Evolutionary conservation across 2,797 vertebrate species (phyloP), one percentile per base, ranked within the genome.

Genomic region (Poeciliopsis turneri): DNA sequence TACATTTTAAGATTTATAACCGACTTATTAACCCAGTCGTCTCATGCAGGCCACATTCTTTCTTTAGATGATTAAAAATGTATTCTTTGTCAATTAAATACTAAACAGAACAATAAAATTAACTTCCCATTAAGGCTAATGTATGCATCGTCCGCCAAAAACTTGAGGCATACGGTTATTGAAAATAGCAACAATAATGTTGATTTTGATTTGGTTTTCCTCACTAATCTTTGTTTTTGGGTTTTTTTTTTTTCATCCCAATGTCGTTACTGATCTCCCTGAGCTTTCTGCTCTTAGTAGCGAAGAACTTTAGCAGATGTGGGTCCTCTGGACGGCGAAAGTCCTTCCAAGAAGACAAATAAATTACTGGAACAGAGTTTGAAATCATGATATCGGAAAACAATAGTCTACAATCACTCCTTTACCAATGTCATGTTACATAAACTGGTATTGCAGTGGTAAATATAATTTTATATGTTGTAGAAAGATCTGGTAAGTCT

Each of bases 51-150:
- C 23, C 4, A 41, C 12, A 39, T 41, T 10, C 13, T 41, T n/a
- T 36, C 20, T 68, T 41, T 57, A 57, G 11, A 57, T 12, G 53
- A n/a, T 57, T 57, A 53, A 53, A 25, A 25, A 25, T 25, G 0
- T 53, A 10, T 25, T 53, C 8, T 23, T 51, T 51, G 9, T 51
- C 3, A 25, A 3, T 23, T 51, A 51, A 51, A 9, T 23, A 53
- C 49, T 53, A 53, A 53, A 53, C 51, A 53, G 51, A 53, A 55
- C 11, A n/a, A 43, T 33, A 57, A 61, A 78, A 75, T 36, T 10
- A 57, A 23, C 25, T 59, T 66, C 16, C 18, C 41, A 20, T 77
- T 78, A 30, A 75, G 72, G 57, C 53, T 13, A 51, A 28, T 73
- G 47, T 73, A 59, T 3, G 30, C 59, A 36, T 61, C 5, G 0